Conservation (phyloP, 2,113 vertebrate genomes). For the Apteryx mantelli region DNA sequence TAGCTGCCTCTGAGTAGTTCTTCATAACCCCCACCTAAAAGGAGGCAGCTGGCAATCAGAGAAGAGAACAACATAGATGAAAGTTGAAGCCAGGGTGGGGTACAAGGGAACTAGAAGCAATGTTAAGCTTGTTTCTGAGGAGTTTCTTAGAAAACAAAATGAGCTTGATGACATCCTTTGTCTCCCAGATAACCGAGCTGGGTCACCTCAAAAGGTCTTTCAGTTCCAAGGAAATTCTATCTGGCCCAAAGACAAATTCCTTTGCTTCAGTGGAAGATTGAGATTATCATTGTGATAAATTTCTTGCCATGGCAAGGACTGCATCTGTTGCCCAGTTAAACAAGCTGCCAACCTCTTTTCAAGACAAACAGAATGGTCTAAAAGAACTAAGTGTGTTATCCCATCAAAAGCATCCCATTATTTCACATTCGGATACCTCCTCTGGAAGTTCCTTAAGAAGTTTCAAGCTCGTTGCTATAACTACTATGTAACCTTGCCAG, state of each 20-base stretch:
- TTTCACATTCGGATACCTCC: neutral
- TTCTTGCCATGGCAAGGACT: neutral
- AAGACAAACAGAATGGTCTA: neutral
- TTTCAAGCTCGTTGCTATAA: conserved; percentile 18
- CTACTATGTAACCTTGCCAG: neutral
- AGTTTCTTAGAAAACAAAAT: neutral
- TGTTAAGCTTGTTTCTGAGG: neutral
- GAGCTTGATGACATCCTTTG: neutral
- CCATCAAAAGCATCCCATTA: neutral
- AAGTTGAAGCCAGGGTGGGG: neutral
- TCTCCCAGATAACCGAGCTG: neutral
- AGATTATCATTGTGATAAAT: neutral
- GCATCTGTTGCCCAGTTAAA: neutral
- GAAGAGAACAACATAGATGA: neutral
- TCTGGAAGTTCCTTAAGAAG: neutral
- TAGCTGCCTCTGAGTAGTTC: neutral
- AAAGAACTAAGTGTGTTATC: neutral
- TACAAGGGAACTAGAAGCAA: neutral
- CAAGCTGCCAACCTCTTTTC: neutral
- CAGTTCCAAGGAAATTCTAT: neutral
- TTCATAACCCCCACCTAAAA: neutral
- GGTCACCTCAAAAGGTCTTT: neutral
- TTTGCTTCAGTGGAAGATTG: neutral
- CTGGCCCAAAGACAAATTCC: neutral
- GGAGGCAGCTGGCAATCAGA: neutral